Evolutionary conservation across 2,797 vertebrate species (phyloP).

Genomic region (Pachyuromys duprasi): DNA sequence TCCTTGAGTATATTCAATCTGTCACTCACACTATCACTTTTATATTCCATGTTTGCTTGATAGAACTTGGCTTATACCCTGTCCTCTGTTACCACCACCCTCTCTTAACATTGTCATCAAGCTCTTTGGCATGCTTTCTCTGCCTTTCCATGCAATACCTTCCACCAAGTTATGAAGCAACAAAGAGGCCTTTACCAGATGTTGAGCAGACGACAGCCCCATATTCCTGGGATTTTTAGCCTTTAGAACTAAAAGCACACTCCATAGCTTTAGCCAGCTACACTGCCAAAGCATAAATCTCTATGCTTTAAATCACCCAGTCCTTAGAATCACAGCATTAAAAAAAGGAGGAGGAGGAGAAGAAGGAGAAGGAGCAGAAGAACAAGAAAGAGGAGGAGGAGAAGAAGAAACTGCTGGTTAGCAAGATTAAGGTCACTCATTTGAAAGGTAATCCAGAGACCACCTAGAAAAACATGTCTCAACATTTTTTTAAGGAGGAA

Average conservation of each 20-base stretch:
- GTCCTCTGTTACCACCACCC: constrained; percentile 7
- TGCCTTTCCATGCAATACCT: not conserved
- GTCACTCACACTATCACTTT: not conserved
- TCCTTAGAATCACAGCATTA: not conserved
- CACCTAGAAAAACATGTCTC: not conserved
- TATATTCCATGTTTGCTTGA: not conserved
- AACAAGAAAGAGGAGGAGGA: no score
- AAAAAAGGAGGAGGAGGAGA: not conserved
- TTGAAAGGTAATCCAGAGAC: constrained; percentile 13
- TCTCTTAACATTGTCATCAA: not conserved
- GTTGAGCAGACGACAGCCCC: not conserved
- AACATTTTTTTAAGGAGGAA: not conserved
- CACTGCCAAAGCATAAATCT: not conserved
- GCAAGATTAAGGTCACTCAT: not conserved
- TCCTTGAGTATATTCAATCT: not conserved
- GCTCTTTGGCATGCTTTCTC: not conserved
- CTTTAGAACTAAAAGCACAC: not conserved
- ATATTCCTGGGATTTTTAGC: not conserved
- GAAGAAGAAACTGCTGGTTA: not conserved
- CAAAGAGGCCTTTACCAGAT: not conserved
- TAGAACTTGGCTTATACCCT: not conserved
- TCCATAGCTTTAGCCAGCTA: no score
- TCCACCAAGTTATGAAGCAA: not conserved
- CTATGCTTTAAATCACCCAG: not conserved
- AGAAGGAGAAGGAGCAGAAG: no score